Base-by-base conservation (phyloP, 1,140 invertebrate species). In the Nautilus pompilius region DNA sequence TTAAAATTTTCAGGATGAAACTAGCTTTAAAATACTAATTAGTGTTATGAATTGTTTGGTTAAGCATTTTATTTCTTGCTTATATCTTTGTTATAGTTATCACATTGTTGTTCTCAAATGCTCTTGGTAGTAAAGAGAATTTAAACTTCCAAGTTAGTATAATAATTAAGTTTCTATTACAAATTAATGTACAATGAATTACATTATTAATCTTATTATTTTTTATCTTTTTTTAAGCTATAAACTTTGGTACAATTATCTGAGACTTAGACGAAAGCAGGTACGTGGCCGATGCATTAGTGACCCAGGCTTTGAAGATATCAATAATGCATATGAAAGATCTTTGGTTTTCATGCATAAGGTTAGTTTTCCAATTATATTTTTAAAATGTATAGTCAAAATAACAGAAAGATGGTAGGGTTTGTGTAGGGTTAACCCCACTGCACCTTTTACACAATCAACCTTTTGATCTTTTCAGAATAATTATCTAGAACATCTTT, bases 321-420 rank as follows among this genome's bases (percentile, higher is more conserved):
- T 97, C 0, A 97, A 96, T 76, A 96, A 95, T 86, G 91, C 92
- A 13, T 98, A 96, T 84, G 97, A 99, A 84, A 85, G 97, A 68
- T 89, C 95, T 2, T 83, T 99, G 2, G 95, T 98, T 0, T 99
- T 98, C 79, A 99, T 99, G 96, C 94, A 99, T 81, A 99, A 99
- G 82, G 87, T 87, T 75, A 62, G 49, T 69, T 32, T 24, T 57
- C 48, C 15, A 41, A 17, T 8, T 5, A 2, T 58, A 15, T 30
- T 0, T 26, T n/a, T 48, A 46, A 49, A 24, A 2, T 60, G 17
- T 61, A 17, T 45, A 28, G 41, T 29, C 51, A 32, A 58, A n/a
- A 41, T 41, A 41, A 41, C n/a, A 41, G n/a, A 10, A 41, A 41
- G 8, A 10, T 41, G 36, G n/a, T 10, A 10, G n/a, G 36, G n/a